Conservation (phyloP, 2,888 invertebrate species). For the Synanthedon vespiformis region DNA sequence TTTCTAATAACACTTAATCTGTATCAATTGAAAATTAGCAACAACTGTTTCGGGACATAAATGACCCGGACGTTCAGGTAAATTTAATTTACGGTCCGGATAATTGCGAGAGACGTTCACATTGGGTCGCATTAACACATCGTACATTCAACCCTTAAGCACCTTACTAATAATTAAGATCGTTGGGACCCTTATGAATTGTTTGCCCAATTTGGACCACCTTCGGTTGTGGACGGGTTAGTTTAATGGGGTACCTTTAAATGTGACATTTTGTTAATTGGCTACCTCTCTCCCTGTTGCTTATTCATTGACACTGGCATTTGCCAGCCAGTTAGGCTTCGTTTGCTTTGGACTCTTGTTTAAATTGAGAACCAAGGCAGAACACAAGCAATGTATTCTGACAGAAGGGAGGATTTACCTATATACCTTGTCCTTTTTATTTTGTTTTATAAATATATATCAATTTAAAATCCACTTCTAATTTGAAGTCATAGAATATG, state of each 20-base stretch:
- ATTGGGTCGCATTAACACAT: slow-evolving; percentile 59
- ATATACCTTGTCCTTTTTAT: no score
- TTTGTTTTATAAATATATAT: no score
- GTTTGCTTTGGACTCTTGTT: no score
- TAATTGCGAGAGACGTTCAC: slow-evolving; percentile 49
- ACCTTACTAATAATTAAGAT: slow-evolving; percentile 67
- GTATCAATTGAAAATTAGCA: not conserved
- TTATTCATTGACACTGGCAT: slow-evolving; percentile 6
- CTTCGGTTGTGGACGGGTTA: slow-evolving; percentile 33
- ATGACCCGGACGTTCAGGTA: slow-evolving; percentile 44
- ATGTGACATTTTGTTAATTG: slow-evolving; percentile 25
- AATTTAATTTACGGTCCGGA: slow-evolving; percentile 57
- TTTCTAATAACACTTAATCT: not conserved
- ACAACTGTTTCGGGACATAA: slow-evolving; percentile 19
- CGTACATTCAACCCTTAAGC: slow-evolving; percentile 63
- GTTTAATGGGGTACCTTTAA: slow-evolving; percentile 23
- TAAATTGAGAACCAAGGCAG: not conserved
- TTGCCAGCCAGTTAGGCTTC: no score
- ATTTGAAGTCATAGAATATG: no score
- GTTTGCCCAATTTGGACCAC: slow-evolving; percentile 28
- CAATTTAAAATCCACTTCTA: no score
- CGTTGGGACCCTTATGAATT: slow-evolving; percentile 32
- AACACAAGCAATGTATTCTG: no score
- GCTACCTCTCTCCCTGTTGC: slow-evolving; percentile 1
- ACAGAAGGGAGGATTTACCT: no score